Percentiles rank a stretch among this genome's conserved stretches.
phyloP scores from a whole-genome alignment of 2,113 vertebrate species.

The Rhombomys opimus region DNA sequence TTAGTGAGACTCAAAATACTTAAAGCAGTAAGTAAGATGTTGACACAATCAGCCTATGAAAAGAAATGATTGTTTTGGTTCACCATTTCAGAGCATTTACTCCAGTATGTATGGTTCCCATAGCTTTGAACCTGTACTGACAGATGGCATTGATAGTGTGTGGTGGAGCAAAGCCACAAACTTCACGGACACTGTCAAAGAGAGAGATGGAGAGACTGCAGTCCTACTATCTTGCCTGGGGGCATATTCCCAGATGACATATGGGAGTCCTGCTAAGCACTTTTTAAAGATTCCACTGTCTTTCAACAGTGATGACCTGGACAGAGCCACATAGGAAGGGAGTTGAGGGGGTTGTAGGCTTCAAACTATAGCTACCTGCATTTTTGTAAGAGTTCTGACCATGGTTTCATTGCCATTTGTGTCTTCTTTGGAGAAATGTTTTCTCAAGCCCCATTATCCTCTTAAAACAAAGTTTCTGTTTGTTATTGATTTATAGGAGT shows the following conservation, averaged over 20 bases:
- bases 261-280: too few species aligned
- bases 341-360: accelerated
- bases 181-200: background rate
- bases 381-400: background rate
- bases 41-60: background rate
- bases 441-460: background rate
- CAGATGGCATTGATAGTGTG: background rate
- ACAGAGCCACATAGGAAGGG: too few species aligned
- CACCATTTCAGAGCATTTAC: background rate
- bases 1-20: background rate
- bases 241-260: background rate
- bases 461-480: background rate
- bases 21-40: background rate
- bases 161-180: background rate
- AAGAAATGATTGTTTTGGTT: background rate
- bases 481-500: background rate
- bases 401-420: background rate
- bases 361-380: background rate
- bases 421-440: background rate
- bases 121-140: background rate
- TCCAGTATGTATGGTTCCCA: background rate
- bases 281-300: background rate
- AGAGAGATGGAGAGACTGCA: background rate
- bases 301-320: background rate
- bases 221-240: background rate